Base-by-base conservation (phyloP, 2,113 vertebrate genomes). In the Misgurnus anguillicaudatus region DNA sequence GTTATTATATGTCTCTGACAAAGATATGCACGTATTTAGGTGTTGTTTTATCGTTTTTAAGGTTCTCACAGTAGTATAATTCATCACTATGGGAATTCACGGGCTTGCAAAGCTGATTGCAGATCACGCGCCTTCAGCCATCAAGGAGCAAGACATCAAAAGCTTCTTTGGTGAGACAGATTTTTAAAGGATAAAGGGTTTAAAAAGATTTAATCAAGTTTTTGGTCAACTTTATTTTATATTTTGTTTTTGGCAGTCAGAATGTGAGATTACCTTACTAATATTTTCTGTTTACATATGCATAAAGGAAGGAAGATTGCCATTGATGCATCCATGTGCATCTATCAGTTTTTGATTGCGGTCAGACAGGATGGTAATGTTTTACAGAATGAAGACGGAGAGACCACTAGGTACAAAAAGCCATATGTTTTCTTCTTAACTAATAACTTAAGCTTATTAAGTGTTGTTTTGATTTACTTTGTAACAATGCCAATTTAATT, bases 261-360 rank as follows among this genome's bases (percentile, higher is more conserved):
- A 16, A 5, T 61, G 41, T 31, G 24, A 31, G 24, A 31, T 31
- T 31, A 31, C 2, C 24, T 1, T 1, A 2, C 39, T 4, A 8
- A 31, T 58, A 67, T 4, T 14, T 42, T 72, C 5, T 79, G 1
- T 41, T 39, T 6, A 42, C 9, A 53, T 75, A 13, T 38, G 9
- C 2, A 14, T 80, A 19, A 83, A 94, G 93, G 93, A 9, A 93
- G 98, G 14, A 99, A 97, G 85, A 97, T 99, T 14, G 97, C 98
- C 1, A 94, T 99, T 0, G 98, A 99, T 17, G 98, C 98, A 8
- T 99, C 98, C 67, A 99, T 99, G 98, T 98, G 98, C 85, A 98
- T 99, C 75, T 99, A 99, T 73, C 98, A 99, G 93, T 99, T 99
- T 88, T 91, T 99, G 81, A 98, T 99, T 0, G 98, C 97, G 0